These are phyloP conservation scores for Enteromius thamalakanensis DNA, from an alignment of 2,797 vertebrate species.

Conservation along the genomic window DNA sequence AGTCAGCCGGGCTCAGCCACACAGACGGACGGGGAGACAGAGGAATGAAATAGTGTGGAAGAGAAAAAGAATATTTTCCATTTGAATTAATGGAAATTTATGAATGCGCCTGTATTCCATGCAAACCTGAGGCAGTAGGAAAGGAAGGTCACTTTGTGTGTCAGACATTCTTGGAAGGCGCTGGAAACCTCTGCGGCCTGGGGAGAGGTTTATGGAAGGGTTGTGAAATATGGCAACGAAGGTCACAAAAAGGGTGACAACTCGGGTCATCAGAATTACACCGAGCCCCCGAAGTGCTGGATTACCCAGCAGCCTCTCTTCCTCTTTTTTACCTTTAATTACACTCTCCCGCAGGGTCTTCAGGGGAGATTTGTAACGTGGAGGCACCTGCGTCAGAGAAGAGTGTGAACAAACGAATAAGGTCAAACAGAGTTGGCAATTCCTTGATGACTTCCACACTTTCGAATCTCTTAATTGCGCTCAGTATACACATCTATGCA, in stretches of 20 bases:
- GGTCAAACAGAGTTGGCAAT: slow-evolving; percentile 19
- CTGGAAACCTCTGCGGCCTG: slow-evolving; percentile 51
- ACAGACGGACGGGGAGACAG: slow-evolving; percentile 37
- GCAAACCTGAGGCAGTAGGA: slow-evolving; percentile 41
- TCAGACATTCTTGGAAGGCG: slow-evolving; percentile 50
- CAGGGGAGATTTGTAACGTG: slow-evolving; percentile 1
- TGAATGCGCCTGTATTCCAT: slow-evolving; percentile 45
- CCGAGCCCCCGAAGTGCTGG: slow-evolving; percentile 71
- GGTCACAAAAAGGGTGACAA: slow-evolving; percentile 50
- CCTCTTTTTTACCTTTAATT: slow-evolving; percentile 1
- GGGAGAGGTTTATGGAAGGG: slow-evolving; percentile 55
- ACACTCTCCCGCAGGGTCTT: not conserved
- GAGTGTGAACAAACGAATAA: slow-evolving; percentile 18
- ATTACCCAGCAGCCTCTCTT: slow-evolving; percentile 57
- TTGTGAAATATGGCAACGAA: slow-evolving; percentile 55
- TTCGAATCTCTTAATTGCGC: slow-evolving; percentile 26
- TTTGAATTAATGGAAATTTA: slow-evolving; percentile 42
- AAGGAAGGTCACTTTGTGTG: slow-evolving; percentile 48
- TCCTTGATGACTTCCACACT: slow-evolving; percentile 17
- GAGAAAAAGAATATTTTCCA: slow-evolving; percentile 48
- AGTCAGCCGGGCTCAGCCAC: slow-evolving; percentile 35
- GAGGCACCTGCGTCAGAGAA: slow-evolving; percentile 34
- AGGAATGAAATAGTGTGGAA: slow-evolving; percentile 46
- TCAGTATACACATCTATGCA: slow-evolving; percentile 11
- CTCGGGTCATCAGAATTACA: slow-evolving; percentile 64